Conservation (phyloP, 2,797 vertebrate species). For the Ptychobarbus kaznakovi region DNA sequence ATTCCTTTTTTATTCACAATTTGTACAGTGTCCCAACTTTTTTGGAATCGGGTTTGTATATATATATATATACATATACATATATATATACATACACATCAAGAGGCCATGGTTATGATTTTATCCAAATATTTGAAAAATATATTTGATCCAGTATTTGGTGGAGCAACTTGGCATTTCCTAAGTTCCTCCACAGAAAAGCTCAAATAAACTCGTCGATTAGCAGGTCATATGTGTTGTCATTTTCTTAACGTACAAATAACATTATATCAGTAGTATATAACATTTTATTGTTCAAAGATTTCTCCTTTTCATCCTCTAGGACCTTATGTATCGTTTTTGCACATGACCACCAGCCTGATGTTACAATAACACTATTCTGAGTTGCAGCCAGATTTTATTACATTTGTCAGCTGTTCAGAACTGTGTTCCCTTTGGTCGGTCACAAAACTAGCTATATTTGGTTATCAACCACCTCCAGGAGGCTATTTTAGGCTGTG, state of each 20-base stretch:
- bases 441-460: conserved; percentile 50
- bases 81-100: not conserved
- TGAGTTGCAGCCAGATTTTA: not conserved
- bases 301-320: not conserved
- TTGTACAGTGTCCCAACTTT: too few species aligned
- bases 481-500: conserved; percentile 57
- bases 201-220: not conserved
- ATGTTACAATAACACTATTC: not conserved
- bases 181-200: not conserved
- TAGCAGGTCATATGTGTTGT: not conserved
- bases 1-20: too few species aligned
- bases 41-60: too few species aligned
- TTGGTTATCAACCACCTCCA: conserved; percentile 35
- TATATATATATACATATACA: too few species aligned
- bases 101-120: not conserved
- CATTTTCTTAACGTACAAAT: not conserved
- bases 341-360: not conserved
- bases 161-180: not conserved
- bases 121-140: not conserved
- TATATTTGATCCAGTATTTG: not conserved
- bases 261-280: not conserved
- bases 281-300: not conserved
- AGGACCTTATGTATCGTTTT: not conserved
- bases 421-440: conserved; percentile 17
- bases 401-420: conserved; percentile 33